Percentiles rank a stretch among this genome's conserved stretches.
Conservation (phyloP, 2,888 invertebrate genomes). For the Neelides folsomi region DNA sequence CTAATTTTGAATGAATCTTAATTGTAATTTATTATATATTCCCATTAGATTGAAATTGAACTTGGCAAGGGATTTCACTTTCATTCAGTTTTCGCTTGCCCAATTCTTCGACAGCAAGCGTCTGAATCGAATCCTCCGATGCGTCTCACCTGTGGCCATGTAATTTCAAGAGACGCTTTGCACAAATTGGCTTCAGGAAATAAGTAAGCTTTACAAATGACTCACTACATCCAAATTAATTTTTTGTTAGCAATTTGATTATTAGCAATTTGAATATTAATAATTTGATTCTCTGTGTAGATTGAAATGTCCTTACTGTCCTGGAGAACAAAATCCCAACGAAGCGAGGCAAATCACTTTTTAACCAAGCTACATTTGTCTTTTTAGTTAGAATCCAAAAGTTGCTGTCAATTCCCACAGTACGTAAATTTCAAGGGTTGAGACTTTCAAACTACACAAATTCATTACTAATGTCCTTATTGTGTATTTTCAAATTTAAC, state of each 20-base stretch:
- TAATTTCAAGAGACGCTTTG: conserved; percentile 92
- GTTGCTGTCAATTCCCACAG: too few relatives aligned
- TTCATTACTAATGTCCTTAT: too few relatives aligned
- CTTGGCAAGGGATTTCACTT: conserved; percentile 78
- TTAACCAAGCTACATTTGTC: too few relatives aligned
- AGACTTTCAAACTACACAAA: too few relatives aligned
- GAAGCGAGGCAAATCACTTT: conserved; percentile 89
- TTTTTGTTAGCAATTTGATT: not conserved
- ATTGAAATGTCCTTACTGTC: conserved; percentile 98
- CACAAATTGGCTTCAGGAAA: conserved; percentile 84
- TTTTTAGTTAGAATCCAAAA: too few relatives aligned
- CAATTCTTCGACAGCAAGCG: conserved; percentile 91
- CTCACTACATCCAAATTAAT: not conserved
- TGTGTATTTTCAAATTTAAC: too few relatives aligned
- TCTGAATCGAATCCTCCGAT: conserved; percentile 94
- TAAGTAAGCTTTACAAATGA: conserved; percentile 51
- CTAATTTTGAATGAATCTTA: not conserved
- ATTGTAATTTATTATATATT: not conserved
- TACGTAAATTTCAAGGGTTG: too few relatives aligned
- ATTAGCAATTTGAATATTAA: too few relatives aligned
- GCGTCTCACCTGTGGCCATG: conserved; percentile 92
- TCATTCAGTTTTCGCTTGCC: conserved; percentile 98
- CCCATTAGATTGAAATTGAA: conserved; percentile 76
- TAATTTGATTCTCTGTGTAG: conserved; percentile 45
- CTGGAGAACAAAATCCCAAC: conserved; percentile 83